A percentile compares a stretch with the other conserved stretches of the same genome.
Conservation (phyloP, 2,888 invertebrate genomes). For the Caenorhabditis virilis region DNA sequence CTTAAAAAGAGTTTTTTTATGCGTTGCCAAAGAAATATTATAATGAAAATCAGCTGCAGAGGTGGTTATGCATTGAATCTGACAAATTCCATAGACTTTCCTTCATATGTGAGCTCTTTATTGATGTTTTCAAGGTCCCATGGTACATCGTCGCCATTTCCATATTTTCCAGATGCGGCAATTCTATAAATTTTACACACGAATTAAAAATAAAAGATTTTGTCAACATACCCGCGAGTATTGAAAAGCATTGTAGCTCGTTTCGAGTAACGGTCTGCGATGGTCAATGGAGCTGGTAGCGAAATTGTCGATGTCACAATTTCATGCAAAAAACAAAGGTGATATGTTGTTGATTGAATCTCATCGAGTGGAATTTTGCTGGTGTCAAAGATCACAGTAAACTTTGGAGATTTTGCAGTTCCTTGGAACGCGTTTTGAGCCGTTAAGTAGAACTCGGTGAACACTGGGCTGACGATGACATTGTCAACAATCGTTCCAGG, state of each 20-base stretch:
- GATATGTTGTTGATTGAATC: constrained; percentile 15
- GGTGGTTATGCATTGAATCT: constrained; percentile 1
- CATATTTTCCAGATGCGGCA: background rate
- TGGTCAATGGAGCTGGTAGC: constrained; percentile 27
- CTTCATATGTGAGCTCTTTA: background rate
- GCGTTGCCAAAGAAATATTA: too few species aligned
- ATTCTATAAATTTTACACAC: background rate
- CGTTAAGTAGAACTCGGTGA: constrained; percentile 32
- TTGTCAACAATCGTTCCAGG: constrained; percentile 38
- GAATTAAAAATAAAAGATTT: background rate
- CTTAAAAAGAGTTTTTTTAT: too few species aligned
- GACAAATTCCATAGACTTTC: background rate
- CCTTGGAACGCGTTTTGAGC: constrained; percentile 32
- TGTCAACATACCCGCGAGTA: constrained; percentile 4
- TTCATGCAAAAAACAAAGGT: constrained; percentile 19
- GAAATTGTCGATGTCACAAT: constrained; percentile 24
- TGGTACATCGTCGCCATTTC: background rate
- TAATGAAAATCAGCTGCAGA: too few species aligned
- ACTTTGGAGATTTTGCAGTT: constrained; percentile 32
- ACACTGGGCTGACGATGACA: constrained; percentile 15
- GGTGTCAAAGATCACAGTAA: constrained; percentile 15
- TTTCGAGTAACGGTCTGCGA: constrained; percentile 21
- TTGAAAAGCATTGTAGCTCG: constrained; percentile 25
- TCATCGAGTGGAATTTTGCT: background rate
- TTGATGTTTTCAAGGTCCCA: background rate